Evolutionary conservation across 2,888 invertebrate species (phyloP).

Genomic region (Aproaerema taeniolella): DNA sequence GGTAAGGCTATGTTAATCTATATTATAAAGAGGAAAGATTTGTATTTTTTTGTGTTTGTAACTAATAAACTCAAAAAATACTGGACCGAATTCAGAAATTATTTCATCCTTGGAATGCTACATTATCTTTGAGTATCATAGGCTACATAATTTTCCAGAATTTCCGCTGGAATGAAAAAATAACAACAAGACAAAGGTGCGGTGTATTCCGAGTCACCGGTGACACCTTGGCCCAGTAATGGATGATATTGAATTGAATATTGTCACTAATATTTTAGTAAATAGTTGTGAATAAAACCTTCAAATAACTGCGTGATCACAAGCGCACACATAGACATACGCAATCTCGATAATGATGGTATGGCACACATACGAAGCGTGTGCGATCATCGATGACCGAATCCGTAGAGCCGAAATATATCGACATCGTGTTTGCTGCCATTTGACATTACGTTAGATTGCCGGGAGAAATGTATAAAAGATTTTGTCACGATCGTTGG

Average conservation of each 20-base stretch:
- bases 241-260: constrained; percentile 28
- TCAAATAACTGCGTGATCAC: constrained; percentile 30
- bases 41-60: too few species aligned
- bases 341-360: constrained; percentile 26
- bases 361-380: constrained; percentile 13
- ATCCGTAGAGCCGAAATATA: constrained; percentile 51
- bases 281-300: constrained; percentile 44
- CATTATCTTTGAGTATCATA: too few species aligned
- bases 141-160: too few species aligned
- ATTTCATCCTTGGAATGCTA: too few species aligned
- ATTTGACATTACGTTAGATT: constrained; percentile 60
- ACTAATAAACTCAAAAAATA: too few species aligned
- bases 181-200: too few species aligned
- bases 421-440: constrained; percentile 51
- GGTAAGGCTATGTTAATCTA: too few species aligned
- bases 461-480: constrained; percentile 65
- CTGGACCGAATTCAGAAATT: too few species aligned
- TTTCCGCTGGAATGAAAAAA: too few species aligned
- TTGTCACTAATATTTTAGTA: constrained; percentile 45
- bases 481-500: constrained; percentile 41
- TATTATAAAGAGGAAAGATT: too few species aligned
- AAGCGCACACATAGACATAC: constrained; percentile 27
- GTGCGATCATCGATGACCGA: constrained; percentile 49
- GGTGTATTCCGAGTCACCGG: too few species aligned
- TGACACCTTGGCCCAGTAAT: constrained; percentile 24